A percentile compares a stretch with the other conserved stretches of the same genome.
Conservation (phyloP, 2,888 invertebrate species). For the Apotomis capreana region DNA sequence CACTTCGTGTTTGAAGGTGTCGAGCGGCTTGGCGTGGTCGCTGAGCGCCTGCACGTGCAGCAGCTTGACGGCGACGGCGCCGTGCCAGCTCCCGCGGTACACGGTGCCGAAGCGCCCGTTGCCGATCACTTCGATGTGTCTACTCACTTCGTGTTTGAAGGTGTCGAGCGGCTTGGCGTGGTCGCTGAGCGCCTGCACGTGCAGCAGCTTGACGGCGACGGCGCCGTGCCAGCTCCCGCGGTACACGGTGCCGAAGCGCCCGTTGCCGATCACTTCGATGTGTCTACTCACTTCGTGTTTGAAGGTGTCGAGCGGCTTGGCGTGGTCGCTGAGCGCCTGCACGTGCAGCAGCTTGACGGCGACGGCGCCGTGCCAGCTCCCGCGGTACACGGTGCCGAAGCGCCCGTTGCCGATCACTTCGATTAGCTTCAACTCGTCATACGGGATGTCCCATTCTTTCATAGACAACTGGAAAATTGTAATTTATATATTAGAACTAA, state of each 20-base stretch:
- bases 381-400: slow-evolving; percentile 97
- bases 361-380: slow-evolving; percentile 99
- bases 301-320: slow-evolving; percentile 95
- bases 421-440: slow-evolving; percentile 93
- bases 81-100: slow-evolving; percentile 98
- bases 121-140: slow-evolving; percentile 85
- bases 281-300: slow-evolving; percentile 89
- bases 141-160: slow-evolving; percentile 94
- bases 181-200: slow-evolving; percentile 92
- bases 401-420: slow-evolving; percentile 95
- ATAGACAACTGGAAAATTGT: slow-evolving; percentile 86
- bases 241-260: slow-evolving; percentile 97
- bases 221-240: slow-evolving; percentile 99
- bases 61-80: slow-evolving; percentile 98
- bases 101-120: slow-evolving; percentile 97
- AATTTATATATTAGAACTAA: too few relatives aligned
- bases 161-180: slow-evolving; percentile 95
- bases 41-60: slow-evolving; percentile 94
- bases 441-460: slow-evolving; percentile 99
- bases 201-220: slow-evolving; percentile 97
- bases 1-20: slow-evolving; percentile 97
- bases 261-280: slow-evolving; percentile 89
- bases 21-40: slow-evolving; percentile 93
- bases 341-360: slow-evolving; percentile 98
- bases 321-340: slow-evolving; percentile 91